Evolutionary conservation across 2,888 invertebrate species (phyloP).

Genomic region (Limnephilus rhombicus): DNA sequence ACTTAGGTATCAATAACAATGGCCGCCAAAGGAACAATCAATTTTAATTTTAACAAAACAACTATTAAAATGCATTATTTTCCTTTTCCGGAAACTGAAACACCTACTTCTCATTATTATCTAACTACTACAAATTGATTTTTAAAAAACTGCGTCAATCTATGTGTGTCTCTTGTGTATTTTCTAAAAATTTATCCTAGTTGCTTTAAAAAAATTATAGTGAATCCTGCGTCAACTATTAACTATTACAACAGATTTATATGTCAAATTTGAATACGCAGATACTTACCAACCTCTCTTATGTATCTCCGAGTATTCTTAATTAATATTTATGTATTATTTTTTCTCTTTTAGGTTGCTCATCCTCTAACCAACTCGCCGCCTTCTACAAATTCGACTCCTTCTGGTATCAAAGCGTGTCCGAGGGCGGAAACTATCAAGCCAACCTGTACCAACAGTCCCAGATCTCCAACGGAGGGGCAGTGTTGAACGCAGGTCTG

Average conservation of each 20-base stretch:
- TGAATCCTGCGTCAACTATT: neutral
- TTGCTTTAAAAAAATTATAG: no score
- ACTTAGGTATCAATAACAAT: no score
- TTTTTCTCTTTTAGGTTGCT: conserved; percentile 73
- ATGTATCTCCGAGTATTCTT: no score
- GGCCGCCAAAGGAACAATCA: no score
- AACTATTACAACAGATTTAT: neutral
- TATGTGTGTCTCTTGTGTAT: no score
- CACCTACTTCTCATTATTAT: no score
- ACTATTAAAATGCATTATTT: no score
- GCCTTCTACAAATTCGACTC: conserved; percentile 81
- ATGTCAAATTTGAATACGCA: neutral
- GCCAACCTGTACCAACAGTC: conserved; percentile 48
- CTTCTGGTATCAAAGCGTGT: conserved; percentile 79
- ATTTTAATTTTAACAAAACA: no score
- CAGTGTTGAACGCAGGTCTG: neutral
- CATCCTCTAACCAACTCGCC: conserved; percentile 77
- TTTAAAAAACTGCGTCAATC: no score
- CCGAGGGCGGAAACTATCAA: conserved; percentile 68
- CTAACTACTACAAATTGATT: no score
- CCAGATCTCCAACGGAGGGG: conserved; percentile 31
- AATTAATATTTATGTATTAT: neutral
- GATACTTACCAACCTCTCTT: neutral
- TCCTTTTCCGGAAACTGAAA: no score
- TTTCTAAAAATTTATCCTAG: no score